These are phyloP conservation scores for Rotaria sp. DNA, from an alignment of 2,888 invertebrate genomes.

Conservation along the genomic window DNA sequence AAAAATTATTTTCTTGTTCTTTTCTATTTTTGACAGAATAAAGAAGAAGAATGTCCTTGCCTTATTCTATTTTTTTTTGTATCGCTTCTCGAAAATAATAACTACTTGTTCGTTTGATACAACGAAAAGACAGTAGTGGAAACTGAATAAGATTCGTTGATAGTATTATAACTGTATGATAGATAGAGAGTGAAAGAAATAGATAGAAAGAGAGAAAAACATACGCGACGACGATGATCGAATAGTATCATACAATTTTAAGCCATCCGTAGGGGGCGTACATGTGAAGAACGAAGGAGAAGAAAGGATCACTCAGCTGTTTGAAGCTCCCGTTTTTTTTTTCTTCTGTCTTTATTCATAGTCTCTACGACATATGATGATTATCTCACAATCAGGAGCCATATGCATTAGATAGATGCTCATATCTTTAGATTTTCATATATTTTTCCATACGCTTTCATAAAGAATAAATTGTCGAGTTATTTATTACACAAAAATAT, in stretches of 20 bases:
- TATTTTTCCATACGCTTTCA: neutral
- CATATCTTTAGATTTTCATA: neutral
- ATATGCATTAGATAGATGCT: neutral
- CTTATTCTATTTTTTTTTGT: neutral
- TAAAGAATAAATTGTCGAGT: neutral
- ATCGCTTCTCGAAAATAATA: neutral
- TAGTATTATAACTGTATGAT: neutral
- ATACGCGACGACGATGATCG: neutral
- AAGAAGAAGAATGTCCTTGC: neutral
- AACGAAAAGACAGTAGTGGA: neutral
- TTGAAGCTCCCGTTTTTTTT: neutral
- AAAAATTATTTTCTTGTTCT: neutral
- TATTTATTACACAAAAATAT: neutral
- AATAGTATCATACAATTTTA: neutral
- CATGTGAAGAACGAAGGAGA: constrained; percentile 3
- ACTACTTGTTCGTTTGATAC: neutral
- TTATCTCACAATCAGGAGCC: neutral
- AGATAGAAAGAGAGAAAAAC: neutral
- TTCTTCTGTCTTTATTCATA: neutral
- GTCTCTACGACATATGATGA: neutral
- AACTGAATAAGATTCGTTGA: neutral
- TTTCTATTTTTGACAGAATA: neutral
- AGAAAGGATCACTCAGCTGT: constrained; percentile 1
- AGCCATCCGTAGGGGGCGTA: neutral
- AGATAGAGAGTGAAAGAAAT: neutral